Conservation (phyloP, 2,888 invertebrate genomes). For the Congeria kusceri region DNA sequence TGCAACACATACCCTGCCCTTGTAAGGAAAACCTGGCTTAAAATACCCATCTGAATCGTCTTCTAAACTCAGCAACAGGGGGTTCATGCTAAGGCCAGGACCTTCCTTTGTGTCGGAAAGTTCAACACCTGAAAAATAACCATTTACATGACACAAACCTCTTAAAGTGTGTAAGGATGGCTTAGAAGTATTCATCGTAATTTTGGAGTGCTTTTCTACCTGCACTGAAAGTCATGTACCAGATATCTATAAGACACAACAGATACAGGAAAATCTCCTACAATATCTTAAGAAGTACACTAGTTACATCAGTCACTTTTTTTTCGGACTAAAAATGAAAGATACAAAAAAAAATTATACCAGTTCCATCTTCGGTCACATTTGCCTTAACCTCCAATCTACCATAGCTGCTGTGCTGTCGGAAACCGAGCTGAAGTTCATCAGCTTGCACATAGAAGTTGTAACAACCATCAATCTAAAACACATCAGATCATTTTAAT, state of each 20-base stretch:
- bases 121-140: constrained; percentile 53
- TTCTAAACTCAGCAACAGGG: constrained; percentile 65
- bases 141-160: too few relatives aligned
- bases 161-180: too few relatives aligned
- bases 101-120: constrained; percentile 61
- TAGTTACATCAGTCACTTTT: too few relatives aligned
- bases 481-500: too few relatives aligned
- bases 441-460: constrained; percentile 66
- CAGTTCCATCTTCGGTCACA: constrained; percentile 76
- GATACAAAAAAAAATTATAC: constrained; percentile 40
- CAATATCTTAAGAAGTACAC: too few relatives aligned
- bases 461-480: constrained; percentile 78
- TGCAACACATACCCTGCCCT: constrained; percentile 69
- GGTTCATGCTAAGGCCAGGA: constrained; percentile 59
- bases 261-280: too few relatives aligned
- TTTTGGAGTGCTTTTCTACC: too few relatives aligned
- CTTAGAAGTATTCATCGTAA: too few relatives aligned
- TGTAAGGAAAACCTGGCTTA: constrained; percentile 90
- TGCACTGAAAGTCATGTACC: too few relatives aligned
- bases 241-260: too few relatives aligned
- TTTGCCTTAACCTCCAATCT: constrained; percentile 69
- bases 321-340: too few relatives aligned
- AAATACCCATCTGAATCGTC: constrained; percentile 88
- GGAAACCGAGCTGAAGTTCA: constrained; percentile 56
- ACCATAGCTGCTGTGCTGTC: constrained; percentile 58